Conservation (phyloP, 2,797 vertebrate genomes). For the Sparus aurata region DNA sequence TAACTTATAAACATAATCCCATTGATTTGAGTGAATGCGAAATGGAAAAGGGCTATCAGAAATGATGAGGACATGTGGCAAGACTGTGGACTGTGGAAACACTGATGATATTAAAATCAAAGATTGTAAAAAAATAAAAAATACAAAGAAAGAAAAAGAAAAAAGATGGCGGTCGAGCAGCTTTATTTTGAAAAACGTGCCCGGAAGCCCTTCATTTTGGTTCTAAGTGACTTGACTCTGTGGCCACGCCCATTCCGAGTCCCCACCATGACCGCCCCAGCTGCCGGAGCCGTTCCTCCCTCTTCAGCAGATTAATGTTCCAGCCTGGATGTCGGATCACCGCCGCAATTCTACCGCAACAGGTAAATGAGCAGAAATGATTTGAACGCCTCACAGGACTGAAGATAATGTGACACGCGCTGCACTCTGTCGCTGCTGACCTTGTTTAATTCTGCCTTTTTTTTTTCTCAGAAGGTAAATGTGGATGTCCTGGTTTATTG, state of each 20-base stretch:
- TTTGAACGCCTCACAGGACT: not conserved
- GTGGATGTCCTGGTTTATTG: slow-evolving; percentile 36
- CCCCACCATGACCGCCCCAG: slow-evolving; percentile 49
- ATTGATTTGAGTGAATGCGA: not conserved
- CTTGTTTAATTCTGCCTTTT: slow-evolving; percentile 15
- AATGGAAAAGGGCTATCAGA: not conserved
- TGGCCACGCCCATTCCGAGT: slow-evolving; percentile 61
- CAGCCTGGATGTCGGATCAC: slow-evolving; percentile 60
- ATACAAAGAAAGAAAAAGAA: not conserved
- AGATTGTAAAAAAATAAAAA: not conserved
- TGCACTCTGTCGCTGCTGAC: not conserved
- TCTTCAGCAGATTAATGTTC: slow-evolving; percentile 37
- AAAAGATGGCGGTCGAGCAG: accelerated
- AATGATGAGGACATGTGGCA: too few relatives aligned
- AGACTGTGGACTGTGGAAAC: not conserved
- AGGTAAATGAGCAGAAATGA: slow-evolving; percentile 69
- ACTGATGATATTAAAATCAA: too few relatives aligned
- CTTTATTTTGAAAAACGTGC: slow-evolving; percentile 40
- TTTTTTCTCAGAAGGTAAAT: slow-evolving; percentile 38
- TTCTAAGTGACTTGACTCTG: not conserved
- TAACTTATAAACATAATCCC: not conserved
- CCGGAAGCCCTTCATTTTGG: slow-evolving; percentile 12
- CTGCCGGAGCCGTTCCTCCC: slow-evolving; percentile 61
- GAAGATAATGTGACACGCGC: not conserved
- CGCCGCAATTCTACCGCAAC: slow-evolving; percentile 67